These are phyloP conservation scores for Diadumene lineata DNA, from an alignment of 92 coral and sea anemone genomes.

Conservation along the genomic window DNA sequence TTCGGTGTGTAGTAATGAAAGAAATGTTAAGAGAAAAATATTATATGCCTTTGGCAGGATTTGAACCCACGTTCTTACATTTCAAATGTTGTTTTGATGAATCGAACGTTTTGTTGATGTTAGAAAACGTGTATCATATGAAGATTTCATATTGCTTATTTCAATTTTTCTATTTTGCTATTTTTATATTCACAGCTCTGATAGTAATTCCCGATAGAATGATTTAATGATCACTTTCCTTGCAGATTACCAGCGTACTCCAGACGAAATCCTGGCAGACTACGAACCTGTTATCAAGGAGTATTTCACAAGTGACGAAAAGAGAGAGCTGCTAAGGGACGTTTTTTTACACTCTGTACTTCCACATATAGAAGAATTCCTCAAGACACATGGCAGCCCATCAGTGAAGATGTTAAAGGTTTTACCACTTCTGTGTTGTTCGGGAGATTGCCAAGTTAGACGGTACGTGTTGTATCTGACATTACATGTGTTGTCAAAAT, in stretches of 20 bases:
- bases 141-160: too few species aligned
- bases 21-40: too few species aligned
- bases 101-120: too few species aligned
- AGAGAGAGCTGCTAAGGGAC: not conserved
- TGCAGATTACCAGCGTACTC: not conserved
- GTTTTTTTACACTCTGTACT: not conserved
- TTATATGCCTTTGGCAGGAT: too few species aligned
- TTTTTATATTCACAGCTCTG: too few species aligned
- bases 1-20: too few species aligned
- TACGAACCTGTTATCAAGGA: not conserved
- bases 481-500: not conserved
- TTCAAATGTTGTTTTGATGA: too few species aligned
- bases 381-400: not conserved
- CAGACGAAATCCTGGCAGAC: not conserved
- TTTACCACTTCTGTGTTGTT: not conserved
- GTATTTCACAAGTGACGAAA: not conserved
- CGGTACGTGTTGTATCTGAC: conserved; percentile 4
- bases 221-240: not conserved
- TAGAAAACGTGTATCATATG: too few species aligned
- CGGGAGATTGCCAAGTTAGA: not conserved
- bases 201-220: too few species aligned
- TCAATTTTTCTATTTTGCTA: too few species aligned
- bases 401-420: conserved; percentile 2
- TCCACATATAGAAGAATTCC: not conserved
- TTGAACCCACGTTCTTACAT: too few species aligned